Evolutionary conservation across 1,140 invertebrate species (phyloP), one percentile per base, ranked within the genome.

Genomic region (Battus philenor): DNA sequence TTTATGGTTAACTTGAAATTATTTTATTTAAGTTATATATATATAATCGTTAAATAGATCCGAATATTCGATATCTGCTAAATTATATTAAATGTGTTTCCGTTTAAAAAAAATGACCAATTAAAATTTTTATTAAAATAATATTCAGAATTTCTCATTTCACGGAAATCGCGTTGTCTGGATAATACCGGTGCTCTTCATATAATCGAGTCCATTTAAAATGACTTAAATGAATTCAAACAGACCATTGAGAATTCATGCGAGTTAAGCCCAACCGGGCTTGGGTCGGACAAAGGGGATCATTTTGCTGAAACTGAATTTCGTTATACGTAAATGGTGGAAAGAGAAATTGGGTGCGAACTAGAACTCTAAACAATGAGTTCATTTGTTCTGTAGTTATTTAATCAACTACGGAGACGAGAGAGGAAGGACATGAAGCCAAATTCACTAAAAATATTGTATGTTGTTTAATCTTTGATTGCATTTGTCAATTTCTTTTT

Each of bases 301-400:
- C 34, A 52, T 56, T 56, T 59, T 20, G 38, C 44, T 32, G 44
- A 47, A 50, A 61, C 46, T 50, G 47, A 54, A 59, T 54, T 56
- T 54, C 49, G 57, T 56, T 56, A 33, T 53, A 47, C 54, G 43
- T 39, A 39, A 54, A 54, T 48, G 49, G 54, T 49, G 13, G 32
- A 30, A 43, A 47, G 52, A 38, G 44, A 34, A 38, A 47, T 50
- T 38, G 44, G 43, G 47, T 29, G 44, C 20, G 24, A 36, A 18
- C 34, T 41, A 39, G 29, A 38, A 47, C 39, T 16, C 36, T 32
- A 53, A 47, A 47, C 45, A 47, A 7, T 33, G 7, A 6, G 45
- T 11, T 30, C 45, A 45, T 36, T 44, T 43, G 32, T 44, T 43
- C 34, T 31, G 17, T 47, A 36, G 11, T n/a, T n/a, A n/a, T n/a